Evolutionary conservation across 2,113 vertebrate genomes (phyloP).

Genomic region (Chauna torquata): DNA sequence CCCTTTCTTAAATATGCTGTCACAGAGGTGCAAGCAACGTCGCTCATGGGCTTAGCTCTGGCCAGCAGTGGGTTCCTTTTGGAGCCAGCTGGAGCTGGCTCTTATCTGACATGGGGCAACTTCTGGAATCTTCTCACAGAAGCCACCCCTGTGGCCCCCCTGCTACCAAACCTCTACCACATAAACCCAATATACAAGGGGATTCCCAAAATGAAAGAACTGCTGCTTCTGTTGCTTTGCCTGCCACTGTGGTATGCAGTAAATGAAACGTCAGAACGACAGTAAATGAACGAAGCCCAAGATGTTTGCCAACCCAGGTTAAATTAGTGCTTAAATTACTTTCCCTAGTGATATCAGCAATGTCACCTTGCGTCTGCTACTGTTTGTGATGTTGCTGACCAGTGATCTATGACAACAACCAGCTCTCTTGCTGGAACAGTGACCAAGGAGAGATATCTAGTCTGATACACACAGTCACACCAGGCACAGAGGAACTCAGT

Average conservation of each 20-base stretch:
- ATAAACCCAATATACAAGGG: too few species aligned
- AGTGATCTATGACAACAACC: neutral
- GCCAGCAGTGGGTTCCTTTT: too few species aligned
- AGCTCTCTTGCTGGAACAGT: neutral
- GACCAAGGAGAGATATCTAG: neutral
- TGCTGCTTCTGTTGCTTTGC: neutral
- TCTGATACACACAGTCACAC: neutral
- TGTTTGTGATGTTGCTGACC: rapidly evolving
- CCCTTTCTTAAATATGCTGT: too few species aligned
- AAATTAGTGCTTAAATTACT: neutral
- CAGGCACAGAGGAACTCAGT: neutral
- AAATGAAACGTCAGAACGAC: neutral
- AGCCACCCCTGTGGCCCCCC: too few species aligned
- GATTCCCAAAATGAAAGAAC: neutral
- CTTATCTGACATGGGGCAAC: too few species aligned
- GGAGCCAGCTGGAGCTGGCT: too few species aligned
- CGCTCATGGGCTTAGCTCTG: too few species aligned
- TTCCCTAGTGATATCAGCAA: neutral
- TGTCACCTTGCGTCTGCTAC: too few species aligned
- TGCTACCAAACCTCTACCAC: too few species aligned
- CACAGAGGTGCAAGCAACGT: too few species aligned
- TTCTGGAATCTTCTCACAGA: too few species aligned
- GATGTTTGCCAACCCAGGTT: neutral
- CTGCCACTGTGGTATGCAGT: rapidly evolving
- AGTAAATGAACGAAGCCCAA: neutral